A percentile compares a stretch with the other conserved stretches of the same genome.
Evolutionary conservation across 2,888 invertebrate species (phyloP).

Genomic region (Eumerus sabulonum): DNA sequence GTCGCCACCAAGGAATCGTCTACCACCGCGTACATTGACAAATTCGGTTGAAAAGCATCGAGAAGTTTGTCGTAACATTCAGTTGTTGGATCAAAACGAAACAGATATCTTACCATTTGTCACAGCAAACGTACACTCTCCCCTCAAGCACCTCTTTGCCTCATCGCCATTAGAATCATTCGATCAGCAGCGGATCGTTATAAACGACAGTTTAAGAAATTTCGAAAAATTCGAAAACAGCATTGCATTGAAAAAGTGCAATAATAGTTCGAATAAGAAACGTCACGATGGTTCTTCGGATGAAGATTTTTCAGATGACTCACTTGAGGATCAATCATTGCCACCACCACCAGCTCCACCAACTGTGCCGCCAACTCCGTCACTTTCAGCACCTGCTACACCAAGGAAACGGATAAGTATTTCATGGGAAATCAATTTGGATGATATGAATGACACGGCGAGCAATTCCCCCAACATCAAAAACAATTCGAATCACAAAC

Average conservation of each 20-base stretch:
- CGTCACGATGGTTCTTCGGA: slow-evolving; percentile 73
- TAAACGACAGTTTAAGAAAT: slow-evolving; percentile 54
- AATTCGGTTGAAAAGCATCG: slow-evolving; percentile 88
- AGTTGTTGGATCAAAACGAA: slow-evolving; percentile 43
- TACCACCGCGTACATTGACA: slow-evolving; percentile 86
- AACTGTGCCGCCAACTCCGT: slow-evolving; percentile 78
- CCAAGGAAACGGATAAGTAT: slow-evolving; percentile 89
- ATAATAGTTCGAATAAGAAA: slow-evolving; percentile 28
- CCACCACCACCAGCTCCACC: slow-evolving; percentile 82
- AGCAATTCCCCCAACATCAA: slow-evolving; percentile 32
- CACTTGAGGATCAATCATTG: slow-evolving; percentile 84
- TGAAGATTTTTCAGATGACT: slow-evolving; percentile 90
- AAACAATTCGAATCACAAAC: slow-evolving; percentile 44
- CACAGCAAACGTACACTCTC: slow-evolving; percentile 35
- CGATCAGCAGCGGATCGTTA: slow-evolving; percentile 53
- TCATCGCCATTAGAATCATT: slow-evolving; percentile 33
- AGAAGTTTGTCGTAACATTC: slow-evolving; percentile 85
- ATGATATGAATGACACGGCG: slow-evolving; percentile 78
- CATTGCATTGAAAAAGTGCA: slow-evolving; percentile 47
- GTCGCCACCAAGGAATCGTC: slow-evolving; percentile 79
- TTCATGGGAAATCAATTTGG: slow-evolving; percentile 92
- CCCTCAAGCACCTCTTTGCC: slow-evolving; percentile 53
- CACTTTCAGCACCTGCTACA: slow-evolving; percentile 79
- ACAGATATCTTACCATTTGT: slow-evolving; percentile 20
- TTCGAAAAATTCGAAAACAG: slow-evolving; percentile 57